Base-by-base conservation (phyloP, 2,113 vertebrate species). In the Stigmatopora nigra region DNA sequence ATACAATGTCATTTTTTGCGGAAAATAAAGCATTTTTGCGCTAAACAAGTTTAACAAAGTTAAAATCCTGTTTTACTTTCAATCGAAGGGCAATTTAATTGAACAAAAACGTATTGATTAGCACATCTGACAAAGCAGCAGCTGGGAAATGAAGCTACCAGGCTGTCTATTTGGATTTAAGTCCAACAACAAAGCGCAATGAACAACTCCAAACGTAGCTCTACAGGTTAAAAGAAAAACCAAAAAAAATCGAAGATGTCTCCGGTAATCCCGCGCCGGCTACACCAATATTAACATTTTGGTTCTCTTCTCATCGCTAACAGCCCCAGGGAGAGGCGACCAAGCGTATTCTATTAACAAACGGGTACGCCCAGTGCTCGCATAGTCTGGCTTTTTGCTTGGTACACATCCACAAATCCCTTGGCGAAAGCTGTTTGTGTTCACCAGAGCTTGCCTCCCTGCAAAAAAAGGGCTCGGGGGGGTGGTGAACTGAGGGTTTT, bases 281-380 rank as follows among this genome's bases (percentile, higher is more conserved):
- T 70, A 57, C 51, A 60, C 80, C 81, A 87, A 85, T 84, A 88
- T 87, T 84, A 84, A 82, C 82, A 87, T 86, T 88, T 87, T 86
- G 76, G 84, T 86, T 86, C 82, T 82, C 77, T 70, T 80, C 81
- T 82, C 80, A 82, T 83, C 75, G 71, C 78, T 65, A 73, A 82
- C 77, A 86, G 82, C 88, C 85, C 78, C 76, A 65, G 86, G 87
- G 87, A 85, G 82, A 85, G 67, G 60, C 76, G 79, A 69, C 79
- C 84, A 84, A 83, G 84, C 81, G 75, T 84, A 86, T 88, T 90
- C 84, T 84, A 88, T 88, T 88, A 89, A 88, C 84, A 88, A 82
- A 87, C 84, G 6, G 87, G 80, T 85, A 86, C 77, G 80, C 81
- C 84, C 84, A 78, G 63, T 75, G 80, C 82, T 79, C 81, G 79